These are phyloP conservation scores for Elaphurus davidianus DNA, from an alignment of 2,113 vertebrate genomes.

Conservation along the genomic window DNA sequence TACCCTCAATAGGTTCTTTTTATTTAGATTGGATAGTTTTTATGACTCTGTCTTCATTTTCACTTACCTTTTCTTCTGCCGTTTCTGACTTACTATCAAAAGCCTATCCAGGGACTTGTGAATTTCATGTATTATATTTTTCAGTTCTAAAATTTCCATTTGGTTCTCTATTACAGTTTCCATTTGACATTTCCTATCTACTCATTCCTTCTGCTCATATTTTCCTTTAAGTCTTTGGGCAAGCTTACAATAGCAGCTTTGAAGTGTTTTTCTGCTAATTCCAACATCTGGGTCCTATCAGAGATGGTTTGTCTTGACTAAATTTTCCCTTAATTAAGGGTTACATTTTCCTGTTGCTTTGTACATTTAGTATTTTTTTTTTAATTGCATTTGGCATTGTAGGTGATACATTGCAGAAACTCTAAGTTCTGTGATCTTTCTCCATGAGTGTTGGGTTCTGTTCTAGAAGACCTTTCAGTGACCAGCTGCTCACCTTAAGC, in stretches of 20 bases:
- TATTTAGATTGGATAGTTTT: background rate
- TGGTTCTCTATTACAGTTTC: background rate
- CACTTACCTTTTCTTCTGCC: background rate
- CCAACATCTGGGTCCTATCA: background rate
- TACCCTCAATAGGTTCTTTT: background rate
- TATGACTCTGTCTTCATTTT: background rate
- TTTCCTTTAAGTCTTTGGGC: background rate
- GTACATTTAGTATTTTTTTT: too few species aligned
- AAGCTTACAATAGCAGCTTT: background rate
- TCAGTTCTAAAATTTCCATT: background rate
- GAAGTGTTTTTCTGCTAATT: background rate
- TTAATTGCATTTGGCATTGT: too few species aligned
- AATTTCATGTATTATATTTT: rapidly evolving
- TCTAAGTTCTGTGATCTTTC: background rate
- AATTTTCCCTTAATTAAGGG: background rate
- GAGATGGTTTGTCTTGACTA: background rate
- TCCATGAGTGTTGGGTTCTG: background rate
- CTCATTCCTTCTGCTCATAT: background rate
- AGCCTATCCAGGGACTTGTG: background rate
- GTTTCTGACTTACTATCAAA: background rate
- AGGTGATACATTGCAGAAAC: background rate
- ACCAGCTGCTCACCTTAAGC: background rate
- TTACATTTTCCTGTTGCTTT: background rate
- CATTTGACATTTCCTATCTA: background rate
- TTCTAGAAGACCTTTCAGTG: background rate